Base-by-base conservation (phyloP, 2,113 vertebrate genomes). In the Xiphias gladius region DNA sequence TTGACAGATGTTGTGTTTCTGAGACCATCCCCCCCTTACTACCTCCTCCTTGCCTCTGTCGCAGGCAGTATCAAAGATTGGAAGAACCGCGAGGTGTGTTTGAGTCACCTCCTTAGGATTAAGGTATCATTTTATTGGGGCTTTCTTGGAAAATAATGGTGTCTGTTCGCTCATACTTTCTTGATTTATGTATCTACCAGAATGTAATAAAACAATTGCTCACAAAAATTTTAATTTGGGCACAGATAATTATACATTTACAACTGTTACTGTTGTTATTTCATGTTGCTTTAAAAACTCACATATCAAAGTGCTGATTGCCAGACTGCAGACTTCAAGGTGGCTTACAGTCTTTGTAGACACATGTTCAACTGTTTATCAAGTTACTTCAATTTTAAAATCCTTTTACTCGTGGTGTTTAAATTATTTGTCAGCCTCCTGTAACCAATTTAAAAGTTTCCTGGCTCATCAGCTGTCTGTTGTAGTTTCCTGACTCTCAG, bases 371-470 rank as follows among this genome's bases (percentile, higher is more conserved):
- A 48, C 22, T 65, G 5, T 50, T 35, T 13, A 20, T 52, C 37
- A 26, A 32, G 24, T 58, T 37, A 20, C 10, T 55, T 58, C 17
- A 19, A n/a, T 30, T 73, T 43, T 41, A 20, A 68, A 77, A 46
- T 46, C 43, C 14, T 55, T 73, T 66, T 24, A 55, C 28, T 52
- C 16, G 50, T 8, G 20, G 39, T n/a, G 63, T 66, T 28, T 68
- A 50, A 86, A 84, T 79, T 39, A 76, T 73, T 84, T 48, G 72
- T 68, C 69, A 78, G 46, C 19, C n/a, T 75, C 26, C 35, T 76
- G 37, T 70, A 58, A 84, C 43, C 52, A 24, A 75, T 82, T 67
- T 66, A 62, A 26, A 80, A 37, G 35, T 69, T 69, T 50, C 57
- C 46, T 24, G 66, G 61, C n/a, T 64, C 58, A n/a, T 74, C 67